Percentiles rank a stretch among this genome's conserved stretches.
Conservation (phyloP, 2,113 vertebrate species). For the Toxotes jaculatrix region DNA sequence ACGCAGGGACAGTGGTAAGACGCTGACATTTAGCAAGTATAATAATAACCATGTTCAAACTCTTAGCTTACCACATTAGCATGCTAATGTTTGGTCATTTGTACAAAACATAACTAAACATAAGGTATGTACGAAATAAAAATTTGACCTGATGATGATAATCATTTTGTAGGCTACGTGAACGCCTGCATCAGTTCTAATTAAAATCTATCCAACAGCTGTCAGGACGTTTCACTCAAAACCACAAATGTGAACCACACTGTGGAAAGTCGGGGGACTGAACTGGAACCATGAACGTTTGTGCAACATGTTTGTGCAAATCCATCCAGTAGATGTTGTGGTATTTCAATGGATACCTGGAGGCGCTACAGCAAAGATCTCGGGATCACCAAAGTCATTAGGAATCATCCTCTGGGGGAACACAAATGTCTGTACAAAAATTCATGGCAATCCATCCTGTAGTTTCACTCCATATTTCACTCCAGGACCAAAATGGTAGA, state of each 20-base stretch:
- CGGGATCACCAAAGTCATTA: background rate
- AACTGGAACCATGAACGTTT: too few species aligned
- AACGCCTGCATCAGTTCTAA: background rate
- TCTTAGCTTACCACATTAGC: background rate
- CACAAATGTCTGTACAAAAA: background rate
- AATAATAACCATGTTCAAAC: background rate
- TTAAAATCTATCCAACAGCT: background rate
- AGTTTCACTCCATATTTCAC: background rate
- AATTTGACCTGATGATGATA: background rate
- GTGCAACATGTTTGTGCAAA: too few species aligned
- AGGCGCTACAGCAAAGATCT: background rate
- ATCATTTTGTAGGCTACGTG: background rate
- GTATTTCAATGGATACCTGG: too few species aligned
- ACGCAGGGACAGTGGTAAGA: background rate
- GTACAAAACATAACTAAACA: background rate
- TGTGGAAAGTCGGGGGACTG: too few species aligned
- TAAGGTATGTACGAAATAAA: background rate
- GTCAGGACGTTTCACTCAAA: background rate
- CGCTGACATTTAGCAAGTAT: background rate
- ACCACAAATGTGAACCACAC: too few species aligned
- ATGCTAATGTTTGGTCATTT: background rate
- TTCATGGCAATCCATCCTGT: background rate
- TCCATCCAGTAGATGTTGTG: too few species aligned
- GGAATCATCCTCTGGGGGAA: background rate
- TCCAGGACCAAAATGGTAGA: too few species aligned